Base-by-base conservation (phyloP, 1,140 invertebrate genomes). In the Pseudomyrmex flavicornis region DNA sequence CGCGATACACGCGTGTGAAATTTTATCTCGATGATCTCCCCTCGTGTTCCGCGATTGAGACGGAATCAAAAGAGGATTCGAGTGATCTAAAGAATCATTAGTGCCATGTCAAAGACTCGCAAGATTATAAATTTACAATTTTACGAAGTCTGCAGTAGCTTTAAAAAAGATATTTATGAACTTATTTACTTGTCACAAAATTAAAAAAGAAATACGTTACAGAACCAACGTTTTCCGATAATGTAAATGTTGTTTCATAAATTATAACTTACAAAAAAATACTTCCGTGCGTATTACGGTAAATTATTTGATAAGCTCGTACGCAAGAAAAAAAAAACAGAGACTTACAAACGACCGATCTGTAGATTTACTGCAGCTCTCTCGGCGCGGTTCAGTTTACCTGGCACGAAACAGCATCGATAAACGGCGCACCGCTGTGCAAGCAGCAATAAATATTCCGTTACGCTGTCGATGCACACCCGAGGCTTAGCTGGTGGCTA, bases 1-100 rank as follows among this genome's bases (percentile, higher is more conserved):
- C 69, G 68, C 86, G 84, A 89, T 88, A 86, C 82, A 86, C 20
- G 10, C 48, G 26, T 48, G 48, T 26, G 58, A 72, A 61, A 87
- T 72, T 83, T 86, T 86, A 75, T 87, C 70, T 65, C 59, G n/a
- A n/a, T 52, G 26, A 56, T 26, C 20, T 68, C 13, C 13, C 62
- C 22, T 35, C 35, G 62, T 8, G 4, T 44, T 65, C 12, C 13
- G 13, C 2, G 26, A 56, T 68, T 10, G 17, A 58, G 2, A 15
- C 35, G 63, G 22, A 56, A 56, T 70, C 15, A 35, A 12, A 62
- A 35, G 73, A 75, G 12, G 1, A 63, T 63, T 62, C 50, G 44
- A 75, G 8, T 63, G 26, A 54, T 12, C 15, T 61, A 52, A 74
- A 63, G 17, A 73, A 9, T 17, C 12, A 20, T 5, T 35, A 35